Percentiles rank a stretch among this genome's conserved stretches.
These are phyloP conservation scores for Drosophila nigricruria DNA, from an alignment of 2,888 invertebrate species.

Conservation along the genomic window DNA sequence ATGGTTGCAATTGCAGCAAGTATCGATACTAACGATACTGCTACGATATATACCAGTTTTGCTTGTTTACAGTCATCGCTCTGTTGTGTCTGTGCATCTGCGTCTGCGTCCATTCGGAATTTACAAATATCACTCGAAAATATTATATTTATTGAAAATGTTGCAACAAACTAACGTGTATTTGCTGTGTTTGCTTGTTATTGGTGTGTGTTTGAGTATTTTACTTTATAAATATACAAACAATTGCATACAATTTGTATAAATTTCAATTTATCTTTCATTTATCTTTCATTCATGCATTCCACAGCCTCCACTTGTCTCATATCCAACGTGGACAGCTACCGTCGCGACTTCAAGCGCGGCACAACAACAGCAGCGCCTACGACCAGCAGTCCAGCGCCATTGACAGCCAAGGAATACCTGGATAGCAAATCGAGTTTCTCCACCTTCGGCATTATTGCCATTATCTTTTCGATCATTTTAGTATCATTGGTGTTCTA, in stretches of 20 bases:
- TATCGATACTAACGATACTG: slow-evolving; percentile 33
- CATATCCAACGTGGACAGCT: slow-evolving; percentile 46
- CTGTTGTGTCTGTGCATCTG: slow-evolving; percentile 27
- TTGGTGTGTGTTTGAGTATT: too few species aligned
- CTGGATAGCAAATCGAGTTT: slow-evolving; percentile 84
- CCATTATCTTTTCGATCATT: slow-evolving; percentile 82
- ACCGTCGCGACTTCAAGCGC: slow-evolving; percentile 49
- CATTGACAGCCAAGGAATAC: slow-evolving; percentile 82
- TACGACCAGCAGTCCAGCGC: slow-evolving; percentile 62
- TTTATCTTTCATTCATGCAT: slow-evolving; percentile 5
- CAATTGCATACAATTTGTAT: not conserved
- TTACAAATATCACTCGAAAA: slow-evolving; percentile 16
- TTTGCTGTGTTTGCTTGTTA: slow-evolving; percentile 55
- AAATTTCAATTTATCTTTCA: slow-evolving; percentile 6
- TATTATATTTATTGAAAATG: slow-evolving; percentile 46
- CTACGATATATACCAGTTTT: slow-evolving; percentile 27
- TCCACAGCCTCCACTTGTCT: slow-evolving; percentile 62
- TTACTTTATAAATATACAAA: not conserved
- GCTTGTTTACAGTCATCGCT: slow-evolving; percentile 36
- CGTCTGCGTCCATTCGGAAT: slow-evolving; percentile 36
- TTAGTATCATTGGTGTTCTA: slow-evolving; percentile 86
- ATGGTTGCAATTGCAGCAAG: not conserved
- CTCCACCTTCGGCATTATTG: slow-evolving; percentile 89
- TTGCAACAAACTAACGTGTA: slow-evolving; percentile 46
- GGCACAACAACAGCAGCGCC: slow-evolving; percentile 47